phyloP scores from a whole-genome alignment of 2,888 invertebrate genomes.

The Catocala fraxini region DNA sequence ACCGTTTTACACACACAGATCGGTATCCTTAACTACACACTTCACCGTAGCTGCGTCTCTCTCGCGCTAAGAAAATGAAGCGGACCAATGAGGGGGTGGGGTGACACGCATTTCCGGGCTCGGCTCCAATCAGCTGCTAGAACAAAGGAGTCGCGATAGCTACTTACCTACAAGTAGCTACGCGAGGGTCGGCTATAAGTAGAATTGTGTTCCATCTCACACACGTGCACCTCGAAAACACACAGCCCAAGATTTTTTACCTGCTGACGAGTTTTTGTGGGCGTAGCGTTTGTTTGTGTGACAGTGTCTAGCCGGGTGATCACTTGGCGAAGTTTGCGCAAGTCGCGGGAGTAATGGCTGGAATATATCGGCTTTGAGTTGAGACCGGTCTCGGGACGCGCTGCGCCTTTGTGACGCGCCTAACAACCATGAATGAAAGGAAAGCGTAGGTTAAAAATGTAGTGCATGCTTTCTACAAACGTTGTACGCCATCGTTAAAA shows the following conservation, averaged over 20 bases:
- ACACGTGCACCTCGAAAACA: slow-evolving; percentile 65
- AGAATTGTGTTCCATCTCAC: slow-evolving; percentile 70
- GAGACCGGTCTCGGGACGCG: slow-evolving; percentile 57
- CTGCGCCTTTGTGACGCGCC: slow-evolving; percentile 64
- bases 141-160: slow-evolving; percentile 87
- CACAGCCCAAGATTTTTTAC: slow-evolving; percentile 73
- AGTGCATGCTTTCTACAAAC: slow-evolving; percentile 39
- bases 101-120: slow-evolving; percentile 88
- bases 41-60: slow-evolving; percentile 83
- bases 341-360: slow-evolving; percentile 73
- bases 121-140: slow-evolving; percentile 88
- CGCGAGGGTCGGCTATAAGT: slow-evolving; percentile 73
- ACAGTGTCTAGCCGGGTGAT: slow-evolving; percentile 76
- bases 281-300: slow-evolving; percentile 75
- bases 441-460: slow-evolving; percentile 53
- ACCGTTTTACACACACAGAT: slow-evolving; percentile 80
- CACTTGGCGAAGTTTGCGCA: slow-evolving; percentile 76
- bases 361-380: slow-evolving; percentile 75
- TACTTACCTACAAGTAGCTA: slow-evolving; percentile 86
- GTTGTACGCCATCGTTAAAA: slow-evolving; percentile 32
- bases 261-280: slow-evolving; percentile 77
- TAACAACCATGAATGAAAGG: slow-evolving; percentile 62
- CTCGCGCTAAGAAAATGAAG: slow-evolving; percentile 87
- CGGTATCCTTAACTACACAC: slow-evolving; percentile 84
- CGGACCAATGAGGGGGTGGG: slow-evolving; percentile 88